Evolutionary conservation across 2,113 vertebrate genomes (phyloP), one percentile per base, ranked within the genome.

Genomic region (Nothocercus julius): DNA sequence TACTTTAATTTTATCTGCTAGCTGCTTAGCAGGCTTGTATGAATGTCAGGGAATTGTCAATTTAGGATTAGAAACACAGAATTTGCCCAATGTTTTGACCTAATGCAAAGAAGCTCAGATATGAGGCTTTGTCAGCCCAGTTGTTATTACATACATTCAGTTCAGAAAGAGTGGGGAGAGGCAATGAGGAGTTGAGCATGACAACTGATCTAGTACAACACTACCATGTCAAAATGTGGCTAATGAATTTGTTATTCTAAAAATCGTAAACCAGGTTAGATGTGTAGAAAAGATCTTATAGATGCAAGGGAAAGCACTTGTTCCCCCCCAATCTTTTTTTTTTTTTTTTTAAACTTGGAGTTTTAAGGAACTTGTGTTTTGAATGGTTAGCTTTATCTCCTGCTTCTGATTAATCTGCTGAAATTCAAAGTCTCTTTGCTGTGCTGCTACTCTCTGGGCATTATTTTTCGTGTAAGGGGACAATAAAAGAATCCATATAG

Each of bases 61-160:
- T 3, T 62, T 76, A 10, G 6, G 42, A 30, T 67, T 25, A 68
- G 38, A 78, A 78, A 59, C 8, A 19, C 14, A 28, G 24, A 44
- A 44, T 40, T 69, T 84, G 42, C 63, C 64, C 36, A 59, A 36
- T 17, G 19, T 42, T 21, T 58, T 86, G n/a, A 78, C 19, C 49
- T 15, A 59, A 22, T 44, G 9, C 28, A 64, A 49, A 27, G 45
- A 30, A 64, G 13, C 22, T 91, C 17, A 12, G 44, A 8, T 59
- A 9, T 1, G 19, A 84, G 47, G n/a, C 13, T 77, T 34, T 74
- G 61, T 45, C 83, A 82, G 59, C 10, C 28, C 47, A 13, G 49
- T 82, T n/a, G 6, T 30, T 81, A 28, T 38, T 1, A 2, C 5
- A 0, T 25, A 12, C 4, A 1, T 49, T 64, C 7, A n/a, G 9